A percentile compares a stretch with the other conserved stretches of the same genome.
Conservation (phyloP, 1,140 invertebrate genomes). For the Drosophila willistoni region DNA sequence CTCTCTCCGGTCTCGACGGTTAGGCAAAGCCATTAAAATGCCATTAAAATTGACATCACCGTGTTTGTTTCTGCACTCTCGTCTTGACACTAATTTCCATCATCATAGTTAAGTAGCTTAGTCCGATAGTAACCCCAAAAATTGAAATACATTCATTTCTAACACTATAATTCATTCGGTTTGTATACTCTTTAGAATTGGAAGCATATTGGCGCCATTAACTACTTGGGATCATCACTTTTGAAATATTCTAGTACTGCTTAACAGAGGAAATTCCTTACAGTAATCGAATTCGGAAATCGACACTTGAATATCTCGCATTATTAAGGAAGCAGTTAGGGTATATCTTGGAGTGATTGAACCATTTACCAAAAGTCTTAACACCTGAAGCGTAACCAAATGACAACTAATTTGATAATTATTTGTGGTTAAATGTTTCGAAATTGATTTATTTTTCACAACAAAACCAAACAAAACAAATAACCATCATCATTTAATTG, state of each 20-base stretch:
- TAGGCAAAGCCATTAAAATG: constrained; percentile 66
- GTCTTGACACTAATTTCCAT: constrained; percentile 47
- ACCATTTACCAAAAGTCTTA: not conserved
- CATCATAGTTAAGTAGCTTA: constrained; percentile 51
- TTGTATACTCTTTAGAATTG: not conserved
- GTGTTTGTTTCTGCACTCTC: constrained; percentile 35
- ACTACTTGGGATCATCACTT: no score
- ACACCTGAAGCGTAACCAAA: constrained; percentile 19
- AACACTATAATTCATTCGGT: not conserved
- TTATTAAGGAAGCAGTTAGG: not conserved
- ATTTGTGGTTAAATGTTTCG: constrained; percentile 15
- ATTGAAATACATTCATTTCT: constrained; percentile 5
- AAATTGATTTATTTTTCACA: constrained; percentile 39
- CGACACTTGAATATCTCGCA: no score
- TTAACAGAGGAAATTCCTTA: no score
- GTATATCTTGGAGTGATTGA: not conserved
- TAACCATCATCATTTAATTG: constrained; percentile 4
- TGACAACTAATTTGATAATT: constrained; percentile 42
- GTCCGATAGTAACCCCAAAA: not conserved
- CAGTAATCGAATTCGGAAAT: no score
- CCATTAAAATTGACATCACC: constrained; percentile 70
- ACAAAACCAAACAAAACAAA: not conserved
- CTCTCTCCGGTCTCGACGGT: not conserved
- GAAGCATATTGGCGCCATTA: not conserved
- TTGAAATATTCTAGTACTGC: no score